Evolutionary conservation across 2,113 vertebrate species (phyloP).

Genomic region (Thunnus thynnus): DNA sequence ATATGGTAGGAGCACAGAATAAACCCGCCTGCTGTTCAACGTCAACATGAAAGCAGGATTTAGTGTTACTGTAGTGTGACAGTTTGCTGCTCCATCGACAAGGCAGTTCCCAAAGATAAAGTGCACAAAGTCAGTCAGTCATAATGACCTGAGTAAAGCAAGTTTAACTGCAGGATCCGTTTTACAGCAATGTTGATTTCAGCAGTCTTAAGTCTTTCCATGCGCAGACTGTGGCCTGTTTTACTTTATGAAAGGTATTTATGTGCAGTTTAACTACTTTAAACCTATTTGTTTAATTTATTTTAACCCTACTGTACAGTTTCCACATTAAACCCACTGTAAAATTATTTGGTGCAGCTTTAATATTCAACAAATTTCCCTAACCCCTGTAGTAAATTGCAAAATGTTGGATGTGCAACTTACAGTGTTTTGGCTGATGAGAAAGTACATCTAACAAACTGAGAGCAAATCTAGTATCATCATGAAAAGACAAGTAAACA

Average conservation of each 20-base stretch:
- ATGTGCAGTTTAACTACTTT: conserved; percentile 13
- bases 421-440: conserved; percentile 59
- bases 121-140: conserved; percentile 80
- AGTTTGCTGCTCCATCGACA: conserved; percentile 40
- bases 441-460: conserved; percentile 8
- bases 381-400: conserved; percentile 5
- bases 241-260: neutral
- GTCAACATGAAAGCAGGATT: conserved; percentile 35
- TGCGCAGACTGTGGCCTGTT: conserved; percentile 26
- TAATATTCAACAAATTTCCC: neutral
- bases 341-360: conserved; percentile 28
- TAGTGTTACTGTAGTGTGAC: conserved; percentile 34
- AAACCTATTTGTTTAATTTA: conserved; percentile 1
- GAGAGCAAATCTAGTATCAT: conserved; percentile 33
- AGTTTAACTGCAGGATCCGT: conserved; percentile 42
- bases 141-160: conserved; percentile 49
- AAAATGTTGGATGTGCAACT: conserved; percentile 3
- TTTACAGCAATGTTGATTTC: conserved; percentile 53
- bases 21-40: conserved; percentile 20
- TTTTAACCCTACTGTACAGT: conserved; percentile 15
- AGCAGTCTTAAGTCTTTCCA: conserved; percentile 52
- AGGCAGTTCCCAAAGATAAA: conserved; percentile 77
- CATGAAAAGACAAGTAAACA: conserved; percentile 57
- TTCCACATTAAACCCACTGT: conserved; percentile 31
- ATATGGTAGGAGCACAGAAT: neutral